A percentile compares a stretch with the other conserved stretches of the same genome.
These are phyloP conservation scores for Allobates femoralis DNA, from an alignment of 2,797 vertebrate genomes.

Conservation along the genomic window DNA sequence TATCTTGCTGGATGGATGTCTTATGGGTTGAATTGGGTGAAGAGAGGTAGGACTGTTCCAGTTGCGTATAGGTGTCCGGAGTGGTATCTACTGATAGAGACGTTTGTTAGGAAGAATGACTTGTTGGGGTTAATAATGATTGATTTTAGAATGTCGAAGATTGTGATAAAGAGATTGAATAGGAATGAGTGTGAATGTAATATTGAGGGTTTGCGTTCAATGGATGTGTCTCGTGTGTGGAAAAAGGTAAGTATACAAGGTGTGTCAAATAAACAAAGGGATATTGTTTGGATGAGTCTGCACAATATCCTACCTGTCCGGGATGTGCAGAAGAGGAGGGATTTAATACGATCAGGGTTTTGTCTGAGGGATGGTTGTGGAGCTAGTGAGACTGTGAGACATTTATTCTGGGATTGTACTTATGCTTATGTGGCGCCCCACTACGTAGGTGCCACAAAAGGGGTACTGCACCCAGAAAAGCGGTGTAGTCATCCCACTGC, in stretches of 20 bases:
- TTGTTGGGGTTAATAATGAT: background rate
- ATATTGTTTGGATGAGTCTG: background rate
- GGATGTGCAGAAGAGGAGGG: background rate
- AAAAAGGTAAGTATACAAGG: background rate
- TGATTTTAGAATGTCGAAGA: background rate
- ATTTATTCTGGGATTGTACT: background rate
- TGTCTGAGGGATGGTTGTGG: conserved; percentile 15
- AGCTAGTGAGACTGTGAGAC: background rate
- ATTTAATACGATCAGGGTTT: background rate
- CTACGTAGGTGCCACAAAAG: too few species aligned
- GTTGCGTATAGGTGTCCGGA: background rate
- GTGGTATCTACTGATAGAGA: background rate
- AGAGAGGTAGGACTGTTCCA: background rate
- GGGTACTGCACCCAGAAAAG: too few species aligned
- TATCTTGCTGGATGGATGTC: background rate
- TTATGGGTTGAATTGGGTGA: background rate
- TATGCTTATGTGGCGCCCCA: too few species aligned
- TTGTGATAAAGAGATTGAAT: background rate
- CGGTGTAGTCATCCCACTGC: too few species aligned
- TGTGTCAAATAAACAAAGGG: background rate
- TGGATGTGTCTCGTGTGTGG: background rate
- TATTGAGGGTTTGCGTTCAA: background rate
- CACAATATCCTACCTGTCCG: background rate
- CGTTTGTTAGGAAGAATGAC: background rate
- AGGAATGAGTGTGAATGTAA: background rate